Evolutionary conservation across 2,888 invertebrate species (phyloP).

Genomic region (Notodonta ziczac): DNA sequence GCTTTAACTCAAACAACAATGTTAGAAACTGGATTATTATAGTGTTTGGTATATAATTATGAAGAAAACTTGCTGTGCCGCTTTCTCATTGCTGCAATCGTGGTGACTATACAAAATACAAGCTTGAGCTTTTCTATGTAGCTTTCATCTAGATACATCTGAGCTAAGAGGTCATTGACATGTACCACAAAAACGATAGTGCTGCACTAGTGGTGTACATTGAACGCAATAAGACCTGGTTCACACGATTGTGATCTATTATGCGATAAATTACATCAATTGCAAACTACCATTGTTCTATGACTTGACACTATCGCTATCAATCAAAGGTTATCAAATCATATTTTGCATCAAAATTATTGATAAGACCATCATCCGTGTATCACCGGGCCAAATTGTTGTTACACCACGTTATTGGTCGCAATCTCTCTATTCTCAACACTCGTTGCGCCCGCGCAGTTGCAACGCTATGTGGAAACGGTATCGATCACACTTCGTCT

Average conservation of each 20-base stretch:
- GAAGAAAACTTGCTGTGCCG: conserved; percentile 32
- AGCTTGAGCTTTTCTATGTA: conserved; percentile 18
- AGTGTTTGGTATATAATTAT: conserved; percentile 25
- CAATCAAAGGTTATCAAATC: background rate
- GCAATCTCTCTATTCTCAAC: conserved; percentile 60
- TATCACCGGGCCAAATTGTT: conserved; percentile 35
- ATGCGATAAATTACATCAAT: conserved; percentile 33
- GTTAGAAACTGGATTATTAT: background rate
- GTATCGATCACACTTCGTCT: conserved; percentile 60
- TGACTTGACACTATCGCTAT: background rate
- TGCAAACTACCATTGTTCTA: conserved; percentile 32
- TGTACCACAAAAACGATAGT: conserved; percentile 21
- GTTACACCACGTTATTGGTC: conserved; percentile 55
- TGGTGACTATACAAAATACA: conserved; percentile 19
- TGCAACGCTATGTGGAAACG: conserved; percentile 58
- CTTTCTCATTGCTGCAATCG: conserved; percentile 30
- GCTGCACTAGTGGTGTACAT: conserved; percentile 22
- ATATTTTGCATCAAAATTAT: background rate
- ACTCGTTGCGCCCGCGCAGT: conserved; percentile 51
- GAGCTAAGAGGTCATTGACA: conserved; percentile 39
- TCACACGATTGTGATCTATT: conserved; percentile 29
- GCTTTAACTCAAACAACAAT: background rate
- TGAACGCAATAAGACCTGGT: conserved; percentile 34
- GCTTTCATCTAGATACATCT: conserved; percentile 19
- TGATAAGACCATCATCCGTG: conserved; percentile 16